phyloP scores from a whole-genome alignment of 2,888 invertebrate species.

The Perizoma affinitatum region DNA sequence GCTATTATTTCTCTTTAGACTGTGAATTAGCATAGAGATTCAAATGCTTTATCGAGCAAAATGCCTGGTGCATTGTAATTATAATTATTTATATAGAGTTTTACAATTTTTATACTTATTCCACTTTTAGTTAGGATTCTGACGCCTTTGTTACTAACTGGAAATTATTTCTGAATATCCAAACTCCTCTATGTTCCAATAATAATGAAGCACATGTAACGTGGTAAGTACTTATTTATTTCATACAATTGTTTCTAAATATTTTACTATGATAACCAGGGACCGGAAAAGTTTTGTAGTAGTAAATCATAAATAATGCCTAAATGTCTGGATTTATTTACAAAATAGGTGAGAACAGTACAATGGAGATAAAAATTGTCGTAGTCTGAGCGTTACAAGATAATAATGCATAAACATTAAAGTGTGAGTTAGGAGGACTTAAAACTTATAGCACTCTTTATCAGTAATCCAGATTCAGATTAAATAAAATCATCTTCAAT shows the following conservation, averaged over 20 bases:
- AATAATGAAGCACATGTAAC: slow-evolving; percentile 60
- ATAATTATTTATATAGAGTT: slow-evolving; percentile 59
- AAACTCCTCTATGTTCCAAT: slow-evolving; percentile 49
- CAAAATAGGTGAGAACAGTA: too few species aligned
- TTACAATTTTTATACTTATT: slow-evolving; percentile 67
- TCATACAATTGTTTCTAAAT: slow-evolving; percentile 51
- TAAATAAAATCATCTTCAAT: too few species aligned
- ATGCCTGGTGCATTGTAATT: slow-evolving; percentile 74
- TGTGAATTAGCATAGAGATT: slow-evolving; percentile 67
- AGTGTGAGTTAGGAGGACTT: too few species aligned
- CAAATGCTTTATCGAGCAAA: slow-evolving; percentile 56
- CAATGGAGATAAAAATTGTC: too few species aligned
- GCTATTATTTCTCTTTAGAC: slow-evolving; percentile 66
- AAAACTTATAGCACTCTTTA: too few species aligned
- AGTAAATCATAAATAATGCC: too few species aligned
- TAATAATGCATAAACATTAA: too few species aligned
- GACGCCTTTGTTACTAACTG: slow-evolving; percentile 42
- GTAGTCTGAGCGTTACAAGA: too few species aligned
- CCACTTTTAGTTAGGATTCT: slow-evolving; percentile 58
- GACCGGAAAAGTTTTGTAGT: too few species aligned
- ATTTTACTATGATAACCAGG: slow-evolving; percentile 37
- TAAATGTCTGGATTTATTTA: too few species aligned
- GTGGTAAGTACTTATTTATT: slow-evolving; percentile 62
- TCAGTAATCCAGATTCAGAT: too few species aligned
- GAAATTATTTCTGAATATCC: slow-evolving; percentile 37